A percentile compares a stretch with the other conserved stretches of the same genome.
phyloP scores from a whole-genome alignment of 2,113 vertebrate genomes.

The Rallus limicola region DNA sequence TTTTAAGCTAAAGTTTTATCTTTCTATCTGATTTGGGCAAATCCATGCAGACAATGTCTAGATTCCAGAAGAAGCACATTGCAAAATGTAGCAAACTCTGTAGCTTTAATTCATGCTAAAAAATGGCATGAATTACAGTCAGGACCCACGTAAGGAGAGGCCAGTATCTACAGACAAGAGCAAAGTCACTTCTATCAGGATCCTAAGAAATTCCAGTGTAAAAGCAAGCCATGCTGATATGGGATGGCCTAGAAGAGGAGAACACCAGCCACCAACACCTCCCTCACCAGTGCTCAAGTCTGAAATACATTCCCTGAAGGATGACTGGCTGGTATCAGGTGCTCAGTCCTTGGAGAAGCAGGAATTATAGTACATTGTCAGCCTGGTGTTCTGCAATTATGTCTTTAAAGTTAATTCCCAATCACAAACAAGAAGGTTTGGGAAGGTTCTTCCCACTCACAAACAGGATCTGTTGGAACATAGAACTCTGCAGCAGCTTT shows the following conservation, averaged over 20 bases:
- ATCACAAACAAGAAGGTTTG: too few relatives aligned
- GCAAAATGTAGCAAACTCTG: not conserved
- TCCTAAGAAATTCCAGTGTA: not conserved
- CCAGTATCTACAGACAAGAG: not conserved
- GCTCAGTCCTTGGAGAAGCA: not conserved
- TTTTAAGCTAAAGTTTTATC: not conserved
- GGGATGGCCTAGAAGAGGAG: not conserved
- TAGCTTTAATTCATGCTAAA: not conserved
- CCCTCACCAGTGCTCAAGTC: not conserved
- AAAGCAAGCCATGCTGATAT: not conserved
- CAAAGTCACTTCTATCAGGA: not conserved
- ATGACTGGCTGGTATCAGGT: not conserved
- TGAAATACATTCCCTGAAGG: not conserved
- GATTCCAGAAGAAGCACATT: not conserved
- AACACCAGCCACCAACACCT: not conserved
- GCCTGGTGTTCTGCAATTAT: not conserved
- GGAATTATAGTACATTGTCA: not conserved
- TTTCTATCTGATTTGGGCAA: not conserved
- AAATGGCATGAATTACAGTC: not conserved
- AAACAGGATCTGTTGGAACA: not conserved
- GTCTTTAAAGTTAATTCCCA: not conserved
- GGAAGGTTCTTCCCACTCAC: too few relatives aligned
- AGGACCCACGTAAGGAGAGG: not conserved
- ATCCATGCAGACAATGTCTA: not conserved
- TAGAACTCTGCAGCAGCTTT: not conserved